Evolutionary conservation across 2,888 invertebrate genomes (phyloP).

Genomic region (Aphidius colemani): DNA sequence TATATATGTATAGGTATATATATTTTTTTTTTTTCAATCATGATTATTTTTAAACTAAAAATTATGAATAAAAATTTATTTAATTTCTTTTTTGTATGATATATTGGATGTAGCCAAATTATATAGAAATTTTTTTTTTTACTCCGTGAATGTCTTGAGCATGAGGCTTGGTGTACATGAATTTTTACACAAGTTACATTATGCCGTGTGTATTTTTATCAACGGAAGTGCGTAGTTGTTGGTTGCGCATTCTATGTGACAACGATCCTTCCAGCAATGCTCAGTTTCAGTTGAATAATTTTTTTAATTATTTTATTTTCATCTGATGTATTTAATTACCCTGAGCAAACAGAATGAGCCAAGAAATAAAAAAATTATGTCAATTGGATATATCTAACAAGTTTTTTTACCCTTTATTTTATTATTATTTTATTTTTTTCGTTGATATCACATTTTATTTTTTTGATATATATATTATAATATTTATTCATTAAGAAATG

Average conservation of each 20-base stretch:
- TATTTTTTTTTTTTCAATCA: too few species aligned
- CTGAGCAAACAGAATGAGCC: background rate
- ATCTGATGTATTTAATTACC: background rate
- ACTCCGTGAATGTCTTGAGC: conserved; percentile 12
- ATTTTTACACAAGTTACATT: conserved; percentile 45
- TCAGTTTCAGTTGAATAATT: conserved; percentile 18
- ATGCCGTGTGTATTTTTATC: conserved; percentile 57
- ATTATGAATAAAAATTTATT: background rate
- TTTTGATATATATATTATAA: background rate
- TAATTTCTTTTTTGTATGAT: conserved; percentile 3
- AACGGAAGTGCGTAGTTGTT: conserved; percentile 59
- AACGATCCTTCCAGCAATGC: conserved; percentile 21
- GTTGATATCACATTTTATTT: background rate
- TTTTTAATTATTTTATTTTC: conserved; percentile 12
- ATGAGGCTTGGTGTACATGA: conserved; percentile 29
- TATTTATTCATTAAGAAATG: background rate
- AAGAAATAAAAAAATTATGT: background rate
- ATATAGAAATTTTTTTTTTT: too few species aligned
- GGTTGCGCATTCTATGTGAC: conserved; percentile 52
- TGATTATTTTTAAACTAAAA: background rate
- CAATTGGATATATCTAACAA: too few species aligned
- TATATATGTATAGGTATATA: background rate
- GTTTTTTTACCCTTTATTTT: background rate
- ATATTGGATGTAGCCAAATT: background rate
- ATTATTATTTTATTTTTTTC: background rate